Conservation (phyloP, 2,888 invertebrate species). For the Ophioninae sp. region DNA sequence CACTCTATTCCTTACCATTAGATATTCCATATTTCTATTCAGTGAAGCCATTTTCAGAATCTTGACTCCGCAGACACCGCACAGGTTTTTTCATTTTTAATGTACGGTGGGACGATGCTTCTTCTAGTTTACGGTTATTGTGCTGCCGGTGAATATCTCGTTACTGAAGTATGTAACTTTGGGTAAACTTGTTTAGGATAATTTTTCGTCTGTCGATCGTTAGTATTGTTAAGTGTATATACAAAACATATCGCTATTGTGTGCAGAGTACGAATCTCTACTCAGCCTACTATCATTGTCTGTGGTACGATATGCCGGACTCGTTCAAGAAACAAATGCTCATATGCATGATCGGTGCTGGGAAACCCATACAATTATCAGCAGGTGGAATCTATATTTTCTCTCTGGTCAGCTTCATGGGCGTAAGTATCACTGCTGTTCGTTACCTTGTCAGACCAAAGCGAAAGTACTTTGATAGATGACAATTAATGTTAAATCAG, state of each 20-base stretch:
- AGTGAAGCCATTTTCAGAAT: constrained; percentile 7
- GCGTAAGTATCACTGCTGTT: constrained; percentile 26
- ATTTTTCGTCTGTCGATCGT: background rate
- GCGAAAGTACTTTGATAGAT: background rate
- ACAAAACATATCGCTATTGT: background rate
- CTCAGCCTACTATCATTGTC: constrained; percentile 46
- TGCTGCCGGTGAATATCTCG: constrained; percentile 65
- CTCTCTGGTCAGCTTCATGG: constrained; percentile 45
- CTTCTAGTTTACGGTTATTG: constrained; percentile 65
- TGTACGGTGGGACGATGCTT: constrained; percentile 41
- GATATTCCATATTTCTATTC: background rate
- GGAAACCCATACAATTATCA: constrained; percentile 44
- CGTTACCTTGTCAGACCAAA: background rate
- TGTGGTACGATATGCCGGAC: constrained; percentile 44
- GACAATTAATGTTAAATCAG: no score
- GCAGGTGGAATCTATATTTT: constrained; percentile 52
- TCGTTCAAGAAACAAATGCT: constrained; percentile 49
- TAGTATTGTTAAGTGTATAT: background rate
- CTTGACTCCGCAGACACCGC: constrained; percentile 7
- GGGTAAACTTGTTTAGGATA: background rate
- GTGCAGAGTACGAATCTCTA: constrained; percentile 45
- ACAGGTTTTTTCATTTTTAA: constrained; percentile 18
- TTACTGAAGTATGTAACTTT: constrained; percentile 57
- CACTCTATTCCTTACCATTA: background rate
- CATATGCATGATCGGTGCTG: constrained; percentile 49